phyloP scores from a whole-genome alignment of 2,113 vertebrate species.

The Heteronetta atricapilla region DNA sequence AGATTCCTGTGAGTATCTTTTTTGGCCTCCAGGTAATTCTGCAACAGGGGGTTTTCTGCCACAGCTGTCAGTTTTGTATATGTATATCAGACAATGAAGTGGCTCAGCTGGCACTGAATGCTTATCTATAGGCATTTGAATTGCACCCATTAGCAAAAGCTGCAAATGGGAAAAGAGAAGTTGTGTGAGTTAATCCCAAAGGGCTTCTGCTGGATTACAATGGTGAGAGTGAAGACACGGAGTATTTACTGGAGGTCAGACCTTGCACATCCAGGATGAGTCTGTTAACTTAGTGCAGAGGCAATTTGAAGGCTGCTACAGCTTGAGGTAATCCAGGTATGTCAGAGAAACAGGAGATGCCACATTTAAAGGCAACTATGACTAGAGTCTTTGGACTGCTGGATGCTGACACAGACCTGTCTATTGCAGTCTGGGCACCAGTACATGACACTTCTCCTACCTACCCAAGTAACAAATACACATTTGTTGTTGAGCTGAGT shows the following conservation, averaged over 20 bases:
- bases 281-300: background rate
- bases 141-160: background rate
- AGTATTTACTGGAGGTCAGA: background rate
- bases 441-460: background rate
- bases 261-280: background rate
- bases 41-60: background rate
- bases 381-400: background rate
- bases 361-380: background rate
- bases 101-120: background rate
- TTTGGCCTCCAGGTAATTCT: background rate
- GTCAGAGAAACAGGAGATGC: accelerated
- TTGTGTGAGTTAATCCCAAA: background rate
- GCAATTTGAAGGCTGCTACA: background rate
- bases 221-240: background rate
- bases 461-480: background rate
- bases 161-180: background rate
- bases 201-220: background rate
- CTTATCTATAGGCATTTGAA: background rate
- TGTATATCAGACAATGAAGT: accelerated
- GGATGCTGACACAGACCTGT: accelerated
- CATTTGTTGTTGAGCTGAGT: background rate
- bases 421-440: background rate
- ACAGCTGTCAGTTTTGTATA: background rate
- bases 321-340: background rate
- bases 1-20: background rate